These are phyloP conservation scores for Lipophrys pholis DNA, from an alignment of 2,113 vertebrate species.

Conservation along the genomic window DNA sequence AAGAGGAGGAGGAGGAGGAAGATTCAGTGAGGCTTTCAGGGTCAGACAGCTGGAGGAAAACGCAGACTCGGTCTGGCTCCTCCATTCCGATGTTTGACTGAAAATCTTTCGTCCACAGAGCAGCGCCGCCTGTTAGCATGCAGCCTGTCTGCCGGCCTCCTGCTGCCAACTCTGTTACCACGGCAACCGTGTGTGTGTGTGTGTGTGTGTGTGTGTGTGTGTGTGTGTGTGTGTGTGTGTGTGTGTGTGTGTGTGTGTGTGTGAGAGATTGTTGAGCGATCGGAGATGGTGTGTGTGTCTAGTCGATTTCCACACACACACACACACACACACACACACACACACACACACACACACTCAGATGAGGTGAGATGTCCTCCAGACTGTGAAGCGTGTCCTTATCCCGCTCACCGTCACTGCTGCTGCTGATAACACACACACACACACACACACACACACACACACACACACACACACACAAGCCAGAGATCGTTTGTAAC, in stretches of 20 bases:
- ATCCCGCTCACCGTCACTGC: slow-evolving; percentile 8
- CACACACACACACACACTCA: slow-evolving; percentile 21
- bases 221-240: background rate
- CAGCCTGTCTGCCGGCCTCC: slow-evolving; percentile 24
- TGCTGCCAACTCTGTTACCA: slow-evolving; percentile 37
- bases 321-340: too few species aligned
- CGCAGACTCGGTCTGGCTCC: slow-evolving; percentile 6
- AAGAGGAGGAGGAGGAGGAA: background rate
- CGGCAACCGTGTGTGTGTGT: slow-evolving; percentile 26
- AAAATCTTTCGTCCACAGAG: background rate
- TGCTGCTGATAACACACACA: background rate
- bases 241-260: background rate
- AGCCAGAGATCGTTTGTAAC: background rate
- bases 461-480: slow-evolving; percentile 6
- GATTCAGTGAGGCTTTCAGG: slow-evolving; percentile 36
- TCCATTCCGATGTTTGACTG: slow-evolving; percentile 11
- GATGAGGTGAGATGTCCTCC: slow-evolving; percentile 51
- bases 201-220: background rate
- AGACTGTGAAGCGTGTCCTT: slow-evolving; percentile 56
- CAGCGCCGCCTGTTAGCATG: slow-evolving; percentile 23
- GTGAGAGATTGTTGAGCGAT: too few species aligned
- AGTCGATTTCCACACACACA: slow-evolving; percentile 17
- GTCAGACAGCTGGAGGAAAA: slow-evolving; percentile 24
- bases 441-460: slow-evolving; percentile 5
- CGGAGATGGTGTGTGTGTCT: slow-evolving; percentile 10